Evolutionary conservation across 2,113 vertebrate species (phyloP).

Genomic region (Bucco capensis): DNA sequence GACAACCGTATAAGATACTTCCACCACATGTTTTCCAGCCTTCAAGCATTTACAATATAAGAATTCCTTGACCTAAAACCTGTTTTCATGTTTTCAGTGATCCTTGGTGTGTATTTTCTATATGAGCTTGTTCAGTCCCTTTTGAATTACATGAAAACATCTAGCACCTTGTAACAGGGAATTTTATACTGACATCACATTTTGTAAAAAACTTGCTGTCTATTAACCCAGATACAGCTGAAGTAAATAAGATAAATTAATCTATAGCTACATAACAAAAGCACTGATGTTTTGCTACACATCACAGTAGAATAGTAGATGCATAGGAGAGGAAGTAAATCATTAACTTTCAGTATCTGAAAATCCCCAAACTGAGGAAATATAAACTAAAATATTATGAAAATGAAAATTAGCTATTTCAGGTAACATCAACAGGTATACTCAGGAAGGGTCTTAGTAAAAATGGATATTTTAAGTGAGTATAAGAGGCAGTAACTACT

Average conservation of each 20-base stretch:
- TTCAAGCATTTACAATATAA: neutral
- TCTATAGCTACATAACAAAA: too few relatives aligned
- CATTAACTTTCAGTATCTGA: neutral
- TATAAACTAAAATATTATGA: neutral
- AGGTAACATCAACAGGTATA: neutral
- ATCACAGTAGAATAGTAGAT: neutral
- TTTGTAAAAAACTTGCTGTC: too few relatives aligned
- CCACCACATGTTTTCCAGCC: neutral
- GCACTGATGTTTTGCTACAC: neutral
- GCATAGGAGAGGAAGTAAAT: neutral
- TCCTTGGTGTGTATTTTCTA: neutral
- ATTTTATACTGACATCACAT: too few relatives aligned
- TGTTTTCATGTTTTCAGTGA: neutral
- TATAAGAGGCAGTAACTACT: neutral
- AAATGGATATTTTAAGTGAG: neutral
- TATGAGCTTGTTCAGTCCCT: neutral
- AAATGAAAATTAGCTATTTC: neutral
- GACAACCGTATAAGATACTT: neutral
- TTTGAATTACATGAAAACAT: neutral
- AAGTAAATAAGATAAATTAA: neutral
- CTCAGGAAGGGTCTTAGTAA: neutral
- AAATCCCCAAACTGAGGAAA: neutral
- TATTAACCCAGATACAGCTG: neutral
- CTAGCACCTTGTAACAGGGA: neutral
- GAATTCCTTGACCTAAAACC: neutral